Evolutionary conservation across 2,113 vertebrate genomes (phyloP), one percentile per base, ranked within the genome.

Genomic region (Caloenas nicobarica): DNA sequence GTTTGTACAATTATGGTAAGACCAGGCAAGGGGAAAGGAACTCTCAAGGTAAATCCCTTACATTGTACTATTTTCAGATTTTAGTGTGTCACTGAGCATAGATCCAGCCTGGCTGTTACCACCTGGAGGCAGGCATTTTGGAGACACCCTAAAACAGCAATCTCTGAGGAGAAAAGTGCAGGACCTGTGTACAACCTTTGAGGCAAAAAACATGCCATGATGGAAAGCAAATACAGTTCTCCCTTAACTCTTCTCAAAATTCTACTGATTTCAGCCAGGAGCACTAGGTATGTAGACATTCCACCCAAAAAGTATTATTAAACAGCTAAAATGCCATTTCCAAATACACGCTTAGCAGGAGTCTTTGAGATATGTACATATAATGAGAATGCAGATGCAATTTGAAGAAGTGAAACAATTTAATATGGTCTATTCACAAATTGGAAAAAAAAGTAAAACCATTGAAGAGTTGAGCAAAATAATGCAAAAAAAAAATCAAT

Each of bases 21-120:
- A 26, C 23, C 33, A 72, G 23, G n/a, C 56, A 85, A 50, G 29
- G 44, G 34, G 58, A 85, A 82, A 36, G 40, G 31, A 66, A 53
- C 54, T 80, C 33, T 6, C 2, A 40, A n/a, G 23, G 26, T 58
- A 58, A 86, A 74, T 92, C 18, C 5, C 7, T 88, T 44, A 16
- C 24, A 1, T 3, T n/a, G 33, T 65, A 4, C 29, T 40, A 1
- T 46, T 87, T 73, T 53, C 60, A 64, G 16, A 15, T 31, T 29
- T 69, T 26, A 3, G 29, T n/a, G 48, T 83, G 83, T 60, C 16
- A 26, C 44, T 54, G n/a, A 77, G 29, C 23, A 5, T 23, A 26
- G 76, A 81, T 28, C 28, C 60, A 58, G 36, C n/a, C 56, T 0
- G 2, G 14, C 16, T 57, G 26, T 56, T 62, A 40, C 0, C 0